A percentile compares a stretch with the other conserved stretches of the same genome.
phyloP scores from a whole-genome alignment of 2,797 vertebrate genomes.

The Myotis planiceps region DNA sequence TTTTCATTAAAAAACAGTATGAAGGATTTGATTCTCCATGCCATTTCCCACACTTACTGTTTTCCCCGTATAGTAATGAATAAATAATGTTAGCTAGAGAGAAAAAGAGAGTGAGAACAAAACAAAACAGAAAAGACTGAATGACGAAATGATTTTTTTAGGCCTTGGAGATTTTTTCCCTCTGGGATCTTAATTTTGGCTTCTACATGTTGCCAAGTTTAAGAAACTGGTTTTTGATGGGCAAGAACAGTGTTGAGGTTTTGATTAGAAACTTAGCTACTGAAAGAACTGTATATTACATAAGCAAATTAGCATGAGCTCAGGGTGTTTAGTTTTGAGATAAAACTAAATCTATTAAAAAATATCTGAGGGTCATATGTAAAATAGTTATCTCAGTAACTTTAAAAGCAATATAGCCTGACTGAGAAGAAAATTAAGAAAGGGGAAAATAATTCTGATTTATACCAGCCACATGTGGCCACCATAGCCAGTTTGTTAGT shows the following conservation, averaged over 20 bases:
- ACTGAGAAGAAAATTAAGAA: conserved; percentile 61
- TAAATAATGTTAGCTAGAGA: conserved; percentile 4
- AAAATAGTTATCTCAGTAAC: conserved; percentile 44
- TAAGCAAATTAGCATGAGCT: conserved; percentile 9
- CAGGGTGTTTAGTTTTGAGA: conserved; percentile 42
- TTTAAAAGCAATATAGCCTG: conserved; percentile 38
- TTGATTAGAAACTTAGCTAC: conserved; percentile 25
- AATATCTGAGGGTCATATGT: conserved; percentile 58
- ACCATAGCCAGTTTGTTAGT: conserved; percentile 61
- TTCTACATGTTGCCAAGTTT: not conserved
- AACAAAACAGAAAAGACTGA: not conserved
- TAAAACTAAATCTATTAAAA: conserved; percentile 62
- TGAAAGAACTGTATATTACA: conserved; percentile 36
- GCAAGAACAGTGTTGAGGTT: conserved; percentile 8
- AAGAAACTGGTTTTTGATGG: conserved; percentile 42
- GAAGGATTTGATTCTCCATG: not conserved
- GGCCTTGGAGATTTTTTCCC: not conserved
- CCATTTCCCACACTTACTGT: not conserved
- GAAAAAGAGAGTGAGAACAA: not conserved
- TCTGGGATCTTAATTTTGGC: not conserved
- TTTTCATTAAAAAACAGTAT: conserved; percentile 25
- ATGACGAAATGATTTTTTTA: conserved; percentile 8
- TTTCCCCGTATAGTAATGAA: conserved; percentile 8
- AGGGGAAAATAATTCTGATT: conserved; percentile 72
- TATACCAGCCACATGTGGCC: conserved; percentile 62